Evolutionary conservation across 2,113 vertebrate species (phyloP), one percentile per base, ranked within the genome.

Genomic region (Pedionomus torquatus): DNA sequence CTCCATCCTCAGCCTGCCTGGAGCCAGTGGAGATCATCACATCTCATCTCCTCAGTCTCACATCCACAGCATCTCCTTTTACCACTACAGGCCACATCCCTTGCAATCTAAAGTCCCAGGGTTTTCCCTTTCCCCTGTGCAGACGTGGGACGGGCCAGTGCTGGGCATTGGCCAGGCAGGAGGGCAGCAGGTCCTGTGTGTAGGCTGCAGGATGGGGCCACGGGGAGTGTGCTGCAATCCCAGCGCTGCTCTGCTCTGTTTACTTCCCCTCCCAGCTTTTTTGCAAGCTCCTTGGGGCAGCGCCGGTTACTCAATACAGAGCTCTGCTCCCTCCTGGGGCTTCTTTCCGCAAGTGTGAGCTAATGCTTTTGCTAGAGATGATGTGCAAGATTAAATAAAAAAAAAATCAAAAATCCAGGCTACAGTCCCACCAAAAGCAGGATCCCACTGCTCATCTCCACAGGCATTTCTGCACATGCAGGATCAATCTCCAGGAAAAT

Each of bases 211-310:
- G 79, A 16, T 4, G 16, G 55, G 55, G 63, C 54, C 39, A 9
- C 2, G 3, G 63, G 77, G 57, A 74, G 20, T 0, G 41, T 84
- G 79, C 91, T 57, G 87, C 88, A 91, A 71, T 93, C 88, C 71
- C 82, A 58, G 87, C 65, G 37, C 64, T 30, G 83, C 74, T 64
- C 66, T 6, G 11, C 6, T 13, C 10, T 87, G 68, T 85, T 88
- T 77, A 68, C 52, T 81, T 91, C 83, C 80, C 94, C 88, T 95
- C 91, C 91, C 94, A 88, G 57, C 21, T 76, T 84, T 87, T 79
- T 63, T 88, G 91, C 91, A 88, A 93, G 88, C 75, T 93, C 83
- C 79, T 81, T n/a, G 69, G 76, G 83, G 91, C 88, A 88, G 75
- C 0, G 58, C 63, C 58, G 46, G 69, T 93, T 91, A 71, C 91